Evolutionary conservation across 2,888 invertebrate genomes (phyloP), one percentile per base, ranked within the genome.

Genomic region (Nomada fabriciana): DNA sequence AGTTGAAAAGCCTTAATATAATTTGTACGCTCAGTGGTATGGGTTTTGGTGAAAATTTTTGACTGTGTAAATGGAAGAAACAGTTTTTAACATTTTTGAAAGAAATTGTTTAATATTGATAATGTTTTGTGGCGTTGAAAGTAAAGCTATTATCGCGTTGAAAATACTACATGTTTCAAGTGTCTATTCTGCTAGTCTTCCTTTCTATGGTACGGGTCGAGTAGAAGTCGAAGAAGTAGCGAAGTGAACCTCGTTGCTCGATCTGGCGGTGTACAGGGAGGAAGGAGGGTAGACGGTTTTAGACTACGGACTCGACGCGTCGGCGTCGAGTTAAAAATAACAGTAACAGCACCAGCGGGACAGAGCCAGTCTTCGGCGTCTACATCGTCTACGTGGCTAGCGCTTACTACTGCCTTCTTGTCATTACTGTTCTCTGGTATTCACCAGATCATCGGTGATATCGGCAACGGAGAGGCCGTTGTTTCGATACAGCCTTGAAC

Each of bases 321-420:
- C 92, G 92, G 92, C 92, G 92, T 92, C 91, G 91, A 90, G 93
- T 94, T 93, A 93, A 94, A 94, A 93, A 94, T 93, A 94, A 93
- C 93, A 91, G 92, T 91, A 92, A 88, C 83, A 86, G 82, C 86
- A 68, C 79, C 90, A 91, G 87, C 89, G 90, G 90, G 89, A 90
- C 90, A 89, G 90, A 90, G 90, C 91, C 91, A 91, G 90, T 90
- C 89, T 84, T 87, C 85, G 84, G 68, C 88, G 80, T 88, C 84
- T 76, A 81, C 87, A 79, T 85, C 84, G 84, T 82, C 84, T 74
- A 84, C 87, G 78, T 80, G 74, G 76, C 79, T 76, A 74, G 76
- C 78, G 43, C 71, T 76, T 72, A 59, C 82, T 76, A 59, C 74
- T 76, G 70, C 80, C 79, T 75, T 67, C 82, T 80, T 78, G 63